A percentile compares a stretch with the other conserved stretches of the same genome.
Conservation (phyloP, 1,140 invertebrate genomes). For the Drosophila setifemur region DNA sequence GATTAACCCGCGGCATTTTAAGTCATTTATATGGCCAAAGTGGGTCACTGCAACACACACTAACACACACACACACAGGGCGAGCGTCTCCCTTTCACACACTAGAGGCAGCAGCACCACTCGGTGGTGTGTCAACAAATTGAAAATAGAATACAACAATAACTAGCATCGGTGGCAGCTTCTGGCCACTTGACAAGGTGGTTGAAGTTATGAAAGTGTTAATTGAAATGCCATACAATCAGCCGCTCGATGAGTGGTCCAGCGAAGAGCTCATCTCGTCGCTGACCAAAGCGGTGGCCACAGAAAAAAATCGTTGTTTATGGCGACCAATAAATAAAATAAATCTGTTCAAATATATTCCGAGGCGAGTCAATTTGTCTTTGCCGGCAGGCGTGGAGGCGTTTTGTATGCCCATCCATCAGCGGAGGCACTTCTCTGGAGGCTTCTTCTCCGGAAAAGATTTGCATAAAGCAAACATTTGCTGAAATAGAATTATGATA, state of each 20-base stretch:
- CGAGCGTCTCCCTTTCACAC: neutral
- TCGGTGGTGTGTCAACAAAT: conserved; percentile 51
- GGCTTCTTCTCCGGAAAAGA: conserved; percentile 2
- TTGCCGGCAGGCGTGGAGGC: conserved; percentile 33
- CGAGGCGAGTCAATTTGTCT: conserved; percentile 61
- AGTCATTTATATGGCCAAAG: conserved; percentile 46
- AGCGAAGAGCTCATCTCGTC: neutral
- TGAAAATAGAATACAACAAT: conserved; percentile 63
- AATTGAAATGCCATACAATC: conserved; percentile 59
- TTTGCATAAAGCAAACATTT: conserved; percentile 60
- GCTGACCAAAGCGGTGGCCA: conserved; percentile 27
- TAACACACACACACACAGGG: conserved; percentile 23
- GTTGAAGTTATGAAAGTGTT: conserved; percentile 62
- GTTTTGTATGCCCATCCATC: conserved; percentile 49
- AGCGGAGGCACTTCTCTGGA: conserved; percentile 51
- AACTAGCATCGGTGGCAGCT: conserved; percentile 29
- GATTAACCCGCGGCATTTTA: conserved; percentile 45
- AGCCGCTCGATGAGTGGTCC: conserved; percentile 29
- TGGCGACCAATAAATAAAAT: conserved; percentile 65
- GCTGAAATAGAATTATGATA: conserved; percentile 48
- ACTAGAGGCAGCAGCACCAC: neutral
- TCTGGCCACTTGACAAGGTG: conserved; percentile 32
- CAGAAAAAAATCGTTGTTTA: conserved; percentile 60
- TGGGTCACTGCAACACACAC: conserved; percentile 57
- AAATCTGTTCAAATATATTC: conserved; percentile 61